A percentile compares a stretch with the other conserved stretches of the same genome.
These are phyloP conservation scores for Platysteira castanea DNA, from an alignment of 2,113 vertebrate genomes.

Conservation along the genomic window DNA sequence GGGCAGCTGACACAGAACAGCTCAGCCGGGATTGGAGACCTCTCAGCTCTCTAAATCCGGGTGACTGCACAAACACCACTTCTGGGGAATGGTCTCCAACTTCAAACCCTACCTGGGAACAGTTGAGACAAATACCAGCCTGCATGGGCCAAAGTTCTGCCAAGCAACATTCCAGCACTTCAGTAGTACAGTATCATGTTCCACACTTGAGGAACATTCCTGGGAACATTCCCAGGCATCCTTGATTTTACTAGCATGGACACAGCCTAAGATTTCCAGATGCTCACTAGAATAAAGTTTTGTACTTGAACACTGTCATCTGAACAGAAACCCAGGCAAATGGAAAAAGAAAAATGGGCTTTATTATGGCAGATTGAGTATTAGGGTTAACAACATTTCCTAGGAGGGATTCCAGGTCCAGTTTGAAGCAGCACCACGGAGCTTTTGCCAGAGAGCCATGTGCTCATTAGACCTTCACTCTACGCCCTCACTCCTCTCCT, in stretches of 20 bases:
- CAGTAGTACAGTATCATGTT: constrained; percentile 16
- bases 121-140: not conserved
- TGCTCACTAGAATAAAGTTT: not conserved
- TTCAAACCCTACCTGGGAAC: constrained; percentile 28
- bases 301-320: not conserved
- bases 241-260: constrained; percentile 13
- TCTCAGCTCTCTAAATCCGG: not conserved
- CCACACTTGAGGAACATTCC: constrained; percentile 35
- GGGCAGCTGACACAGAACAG: not conserved
- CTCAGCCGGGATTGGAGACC: not conserved
- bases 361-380: not conserved
- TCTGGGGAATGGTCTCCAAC: not conserved
- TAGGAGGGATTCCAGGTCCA: not conserved
- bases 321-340: not conserved
- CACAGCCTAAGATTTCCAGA: constrained; percentile 39
- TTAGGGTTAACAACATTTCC: not conserved
- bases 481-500: not conserved
- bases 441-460: not conserved
- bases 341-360: not conserved
- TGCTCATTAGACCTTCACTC: not conserved
- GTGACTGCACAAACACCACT: not conserved
- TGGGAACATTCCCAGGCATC: constrained; percentile 60
- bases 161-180: constrained; percentile 37
- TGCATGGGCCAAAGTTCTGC: constrained; percentile 1
- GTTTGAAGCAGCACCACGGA: not conserved